A percentile compares a stretch with the other conserved stretches of the same genome.
These are phyloP conservation scores for Intellagama lesueurii DNA, from an alignment of 2,797 vertebrate genomes.

Conservation along the genomic window DNA sequence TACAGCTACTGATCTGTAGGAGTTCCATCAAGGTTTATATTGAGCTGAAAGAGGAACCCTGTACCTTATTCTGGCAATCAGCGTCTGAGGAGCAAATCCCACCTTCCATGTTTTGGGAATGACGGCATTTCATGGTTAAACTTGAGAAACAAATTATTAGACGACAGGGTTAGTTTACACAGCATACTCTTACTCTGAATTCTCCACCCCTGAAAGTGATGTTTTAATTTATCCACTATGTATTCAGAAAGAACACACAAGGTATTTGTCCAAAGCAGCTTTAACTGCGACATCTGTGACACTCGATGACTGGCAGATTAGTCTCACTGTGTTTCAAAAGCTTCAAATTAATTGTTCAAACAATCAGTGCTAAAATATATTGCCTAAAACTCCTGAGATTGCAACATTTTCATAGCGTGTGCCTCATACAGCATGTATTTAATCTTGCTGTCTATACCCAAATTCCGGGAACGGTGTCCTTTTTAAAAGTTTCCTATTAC, in stretches of 20 bases:
- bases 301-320: constrained; percentile 15
- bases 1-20: neutral
- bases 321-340: neutral
- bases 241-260: accelerated
- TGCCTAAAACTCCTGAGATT: constrained; percentile 4
- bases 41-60: neutral
- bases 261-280: neutral
- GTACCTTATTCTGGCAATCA: neutral
- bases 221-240: neutral
- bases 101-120: no score
- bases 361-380: neutral
- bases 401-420: neutral
- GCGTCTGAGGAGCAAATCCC: neutral
- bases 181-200: neutral
- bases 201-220: neutral
- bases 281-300: constrained; percentile 11
- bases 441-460: neutral
- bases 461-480: neutral
- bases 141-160: neutral
- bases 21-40: neutral
- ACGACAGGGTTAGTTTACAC: neutral
- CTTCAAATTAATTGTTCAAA: constrained; percentile 12
- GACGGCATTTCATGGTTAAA: neutral
- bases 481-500: neutral
- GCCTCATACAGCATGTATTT: neutral